phyloP scores from a whole-genome alignment of 2,888 invertebrate species.

The Cephus sareptanus region DNA sequence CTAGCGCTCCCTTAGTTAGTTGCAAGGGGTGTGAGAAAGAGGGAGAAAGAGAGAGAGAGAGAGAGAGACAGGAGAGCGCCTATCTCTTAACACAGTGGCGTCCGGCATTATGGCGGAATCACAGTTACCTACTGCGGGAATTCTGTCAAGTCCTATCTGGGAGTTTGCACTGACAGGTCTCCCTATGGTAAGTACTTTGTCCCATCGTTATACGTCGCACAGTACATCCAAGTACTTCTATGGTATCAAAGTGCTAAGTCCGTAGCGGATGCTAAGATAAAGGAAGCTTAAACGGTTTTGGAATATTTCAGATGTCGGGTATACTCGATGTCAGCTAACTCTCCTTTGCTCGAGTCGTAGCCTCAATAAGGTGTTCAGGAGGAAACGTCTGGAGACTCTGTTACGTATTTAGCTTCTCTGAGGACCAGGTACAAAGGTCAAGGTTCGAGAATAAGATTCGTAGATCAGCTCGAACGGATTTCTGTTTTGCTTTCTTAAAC shows the following conservation, averaged over 20 bases:
- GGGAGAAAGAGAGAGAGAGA: constrained; percentile 15
- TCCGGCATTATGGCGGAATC: background rate
- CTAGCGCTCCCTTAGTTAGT: constrained; percentile 14
- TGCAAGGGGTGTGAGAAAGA: constrained; percentile 20
- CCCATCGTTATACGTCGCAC: background rate
- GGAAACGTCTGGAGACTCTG: too few relatives aligned
- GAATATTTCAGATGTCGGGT: background rate
- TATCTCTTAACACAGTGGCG: background rate
- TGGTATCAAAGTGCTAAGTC: background rate
- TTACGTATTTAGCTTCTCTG: too few relatives aligned
- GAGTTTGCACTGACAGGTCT: background rate
- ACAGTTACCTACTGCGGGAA: background rate
- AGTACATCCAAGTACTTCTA: background rate
- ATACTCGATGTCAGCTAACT: background rate
- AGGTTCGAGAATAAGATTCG: too few relatives aligned
- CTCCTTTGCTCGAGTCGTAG: too few relatives aligned
- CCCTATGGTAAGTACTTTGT: background rate
- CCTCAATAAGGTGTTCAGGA: too few relatives aligned
- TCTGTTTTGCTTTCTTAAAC: too few relatives aligned
- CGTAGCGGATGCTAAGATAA: background rate
- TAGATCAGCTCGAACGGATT: too few relatives aligned
- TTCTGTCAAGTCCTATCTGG: background rate
- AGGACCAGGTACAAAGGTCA: too few relatives aligned
- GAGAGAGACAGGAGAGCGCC: constrained; percentile 10
- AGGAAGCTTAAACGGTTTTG: background rate